Base-by-base conservation (phyloP, 2,888 invertebrate genomes). In the Cistogaster globosa region DNA sequence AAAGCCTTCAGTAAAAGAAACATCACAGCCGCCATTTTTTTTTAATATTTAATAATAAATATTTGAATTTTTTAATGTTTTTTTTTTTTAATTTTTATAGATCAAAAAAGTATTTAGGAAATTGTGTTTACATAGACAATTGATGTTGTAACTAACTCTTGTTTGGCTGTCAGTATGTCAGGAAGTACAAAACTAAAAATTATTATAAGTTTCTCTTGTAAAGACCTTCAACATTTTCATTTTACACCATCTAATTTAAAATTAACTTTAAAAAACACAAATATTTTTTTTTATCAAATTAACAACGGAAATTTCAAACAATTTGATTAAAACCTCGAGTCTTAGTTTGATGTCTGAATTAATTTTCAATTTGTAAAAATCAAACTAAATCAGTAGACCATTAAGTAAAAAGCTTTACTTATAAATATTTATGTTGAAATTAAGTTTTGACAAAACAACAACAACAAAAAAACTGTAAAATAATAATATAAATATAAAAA, bases 311-410 rank as follows among this genome's bases (percentile, higher is more conserved):
- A 60, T 78, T 78, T 78, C 60, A 78, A 69, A 53, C 42, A 42
- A 14, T 62, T 68, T 67, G 22, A 38, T 60, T 68, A 36, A 60
- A 36, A 51, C 51, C 58, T n/a, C 55, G 42, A 68, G n/a, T 18
- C 51, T 58, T 53, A 51, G 51, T 51, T 69, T 60, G 38, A 51
- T 60, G 60, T 42, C 16, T 68, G 60, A 78, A 62, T 78, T 69
- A 69, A 78, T 78, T 78, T 78, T 1, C 55, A 69, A 69, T 69
- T 63, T 51, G 48, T 74, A 42, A 14, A 67, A 74, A 67, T 65
- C 79, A 72, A 72, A 72, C 57, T 51, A 72, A 80, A 80, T 57
- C 72, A 80, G 65, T 80, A 80, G 79, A 80, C 79, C 78, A 80
- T 80, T 80, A 72, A 72, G 42, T 3, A 45, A 26, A 22, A 53